These are phyloP conservation scores for Hyperopisus bebe DNA, from an alignment of 2,113 vertebrate species.

Conservation along the genomic window DNA sequence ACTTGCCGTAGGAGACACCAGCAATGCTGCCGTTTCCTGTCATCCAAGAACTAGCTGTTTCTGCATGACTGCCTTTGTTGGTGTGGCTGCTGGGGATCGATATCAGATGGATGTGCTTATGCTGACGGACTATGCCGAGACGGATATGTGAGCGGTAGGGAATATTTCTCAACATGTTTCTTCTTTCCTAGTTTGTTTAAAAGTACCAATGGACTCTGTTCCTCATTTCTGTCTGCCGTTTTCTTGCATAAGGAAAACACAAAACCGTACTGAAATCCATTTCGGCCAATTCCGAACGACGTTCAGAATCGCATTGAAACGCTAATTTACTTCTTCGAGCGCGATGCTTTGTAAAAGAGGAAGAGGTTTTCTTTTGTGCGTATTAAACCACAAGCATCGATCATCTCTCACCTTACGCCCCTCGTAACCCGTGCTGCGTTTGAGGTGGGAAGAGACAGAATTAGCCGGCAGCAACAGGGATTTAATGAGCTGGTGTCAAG, in stretches of 20 bases:
- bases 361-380: background rate
- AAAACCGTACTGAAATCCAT: background rate
- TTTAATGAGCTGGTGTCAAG: background rate
- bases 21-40: background rate
- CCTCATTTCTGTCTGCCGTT: background rate
- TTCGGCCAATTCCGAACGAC: background rate
- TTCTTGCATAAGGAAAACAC: background rate
- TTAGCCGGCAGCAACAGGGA: background rate
- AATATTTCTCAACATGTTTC: background rate
- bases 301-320: background rate
- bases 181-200: background rate
- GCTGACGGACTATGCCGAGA: background rate
- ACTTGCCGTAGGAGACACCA: slow-evolving; percentile 28
- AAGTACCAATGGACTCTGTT: background rate
- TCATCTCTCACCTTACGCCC: background rate
- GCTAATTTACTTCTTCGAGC: background rate
- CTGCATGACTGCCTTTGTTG: background rate
- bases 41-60: slow-evolving; percentile 4
- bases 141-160: background rate
- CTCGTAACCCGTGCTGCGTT: background rate
- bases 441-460: background rate
- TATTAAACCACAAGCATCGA: background rate
- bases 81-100: slow-evolving; percentile 6
- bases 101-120: background rate
- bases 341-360: background rate